Percentiles rank a stretch among this genome's conserved stretches.
Evolutionary conservation across 2,113 vertebrate species (phyloP).

Genomic region (Trogon surrucura): DNA sequence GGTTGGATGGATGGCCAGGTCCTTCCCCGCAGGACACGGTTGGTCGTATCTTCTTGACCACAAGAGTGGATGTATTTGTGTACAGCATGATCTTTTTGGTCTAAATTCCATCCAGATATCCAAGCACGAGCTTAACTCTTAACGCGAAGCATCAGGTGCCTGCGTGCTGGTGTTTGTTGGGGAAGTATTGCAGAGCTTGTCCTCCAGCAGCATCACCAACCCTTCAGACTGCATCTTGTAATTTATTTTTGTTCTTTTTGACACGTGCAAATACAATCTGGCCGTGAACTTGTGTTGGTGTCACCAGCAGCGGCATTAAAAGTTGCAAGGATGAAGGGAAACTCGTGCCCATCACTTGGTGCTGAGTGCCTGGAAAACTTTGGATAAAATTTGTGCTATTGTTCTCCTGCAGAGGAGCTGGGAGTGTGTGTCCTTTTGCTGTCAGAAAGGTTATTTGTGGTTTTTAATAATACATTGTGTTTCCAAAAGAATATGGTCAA

Average conservation of each 20-base stretch:
- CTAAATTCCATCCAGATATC: not conserved
- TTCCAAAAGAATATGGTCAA: not conserved
- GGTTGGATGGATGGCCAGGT: not conserved
- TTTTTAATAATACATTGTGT: constrained; percentile 5
- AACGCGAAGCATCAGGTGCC: not conserved
- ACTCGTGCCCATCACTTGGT: not conserved
- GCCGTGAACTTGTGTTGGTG: not conserved
- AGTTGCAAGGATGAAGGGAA: not conserved
- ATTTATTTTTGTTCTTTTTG: not conserved
- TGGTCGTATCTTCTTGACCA: not conserved
- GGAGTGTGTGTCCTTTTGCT: not conserved
- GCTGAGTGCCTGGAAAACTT: not conserved
- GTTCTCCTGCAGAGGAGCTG: not conserved
- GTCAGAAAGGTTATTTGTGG: constrained; percentile 1
- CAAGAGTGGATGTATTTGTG: rapidly evolving
- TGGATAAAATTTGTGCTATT: not conserved
- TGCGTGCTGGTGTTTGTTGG: rapidly evolving
- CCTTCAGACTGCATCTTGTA: not conserved
- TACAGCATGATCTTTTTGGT: rapidly evolving
- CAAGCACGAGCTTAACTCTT: not conserved
- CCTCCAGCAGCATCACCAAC: not conserved
- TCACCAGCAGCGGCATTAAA: rapidly evolving
- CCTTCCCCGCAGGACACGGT: not conserved
- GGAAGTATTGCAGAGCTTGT: not conserved
- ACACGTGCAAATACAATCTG: not conserved